Base-by-base conservation (phyloP, 2,888 invertebrate species). In the Celastrina argiolus region DNA sequence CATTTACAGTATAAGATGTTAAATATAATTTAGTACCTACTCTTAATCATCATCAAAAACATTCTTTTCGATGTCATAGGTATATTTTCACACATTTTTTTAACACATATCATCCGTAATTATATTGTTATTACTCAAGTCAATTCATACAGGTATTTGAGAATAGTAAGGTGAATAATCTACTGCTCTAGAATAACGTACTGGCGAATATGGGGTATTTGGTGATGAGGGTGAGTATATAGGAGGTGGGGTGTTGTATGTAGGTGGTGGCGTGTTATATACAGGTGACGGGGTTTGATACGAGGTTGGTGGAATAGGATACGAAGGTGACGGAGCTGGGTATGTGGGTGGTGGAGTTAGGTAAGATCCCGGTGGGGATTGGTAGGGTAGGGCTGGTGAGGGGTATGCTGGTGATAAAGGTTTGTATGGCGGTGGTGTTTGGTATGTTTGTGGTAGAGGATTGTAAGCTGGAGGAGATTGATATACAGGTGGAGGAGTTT, bases 391-490 rank as follows among this genome's bases (percentile, higher is more conserved):
- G 6, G 51, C 36, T 16, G 59, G 59, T 2, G 34, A n/a, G 12
- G 34, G 16, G 18, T 59, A 59, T 31, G 34, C 31, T 10, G 59
- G 34, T 18, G 39, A 36, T 14, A 22, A 7, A 18, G 10, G 12
- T 18, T 61, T 22, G 22, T 39, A 61, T 5, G 61, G 68, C 2
- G 63, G 56, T 4, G 51, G 56, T 64, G 66, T 41, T 65, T 73
- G 74, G 64, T 72, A 72, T 16, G 70, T 51, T 14, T 70, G 58
- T 18, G 70, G 70, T 56, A 67, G 69, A n/a, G 45, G 39, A 7
- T 61, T 36, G 10, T 34, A 34, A 10, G 61, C 66, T 2, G 58
- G 34, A 7, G 71, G 67, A 3, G 69, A 66, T 65, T 69, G 68
- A 14, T 58, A 64, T 41, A 31, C 59, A 2, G 66, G 45, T 31